Evolutionary conservation across 2,113 vertebrate species (phyloP).

Genomic region (Halcyon senegalensis): DNA sequence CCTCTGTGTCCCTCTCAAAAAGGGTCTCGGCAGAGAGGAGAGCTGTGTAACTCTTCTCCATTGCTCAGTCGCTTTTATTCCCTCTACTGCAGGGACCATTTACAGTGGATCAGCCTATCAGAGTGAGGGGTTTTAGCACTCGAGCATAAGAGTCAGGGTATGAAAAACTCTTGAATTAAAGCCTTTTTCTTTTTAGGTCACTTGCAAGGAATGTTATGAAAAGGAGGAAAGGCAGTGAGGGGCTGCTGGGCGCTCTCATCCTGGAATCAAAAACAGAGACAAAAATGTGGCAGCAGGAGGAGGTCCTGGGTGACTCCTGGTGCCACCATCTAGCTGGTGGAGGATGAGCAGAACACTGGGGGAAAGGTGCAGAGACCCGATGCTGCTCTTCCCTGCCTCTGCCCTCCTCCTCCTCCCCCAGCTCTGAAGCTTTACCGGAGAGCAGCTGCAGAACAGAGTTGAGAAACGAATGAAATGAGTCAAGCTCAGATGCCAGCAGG

Average conservation of each 20-base stretch:
- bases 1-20: background rate
- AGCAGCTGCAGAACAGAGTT: background rate
- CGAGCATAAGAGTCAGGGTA: background rate
- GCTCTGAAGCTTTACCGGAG: background rate
- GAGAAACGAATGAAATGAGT: background rate
- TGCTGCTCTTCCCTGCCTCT: background rate
- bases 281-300: fast-evolving
- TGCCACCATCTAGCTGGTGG: fast-evolving
- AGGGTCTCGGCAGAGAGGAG: fast-evolving
- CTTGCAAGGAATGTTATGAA: background rate
- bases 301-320: background rate
- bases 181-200: background rate
- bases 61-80: fast-evolving
- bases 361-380: background rate
- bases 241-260: background rate
- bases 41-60: background rate
- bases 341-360: background rate
- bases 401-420: background rate
- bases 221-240: background rate
- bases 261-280: background rate
- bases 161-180: background rate
- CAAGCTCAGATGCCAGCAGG: background rate
- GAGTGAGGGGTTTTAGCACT: background rate
- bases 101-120: fast-evolving
- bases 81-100: background rate